Evolutionary conservation across 2,113 vertebrate species (phyloP).

Genomic region (Aldabrachelys gigantea): DNA sequence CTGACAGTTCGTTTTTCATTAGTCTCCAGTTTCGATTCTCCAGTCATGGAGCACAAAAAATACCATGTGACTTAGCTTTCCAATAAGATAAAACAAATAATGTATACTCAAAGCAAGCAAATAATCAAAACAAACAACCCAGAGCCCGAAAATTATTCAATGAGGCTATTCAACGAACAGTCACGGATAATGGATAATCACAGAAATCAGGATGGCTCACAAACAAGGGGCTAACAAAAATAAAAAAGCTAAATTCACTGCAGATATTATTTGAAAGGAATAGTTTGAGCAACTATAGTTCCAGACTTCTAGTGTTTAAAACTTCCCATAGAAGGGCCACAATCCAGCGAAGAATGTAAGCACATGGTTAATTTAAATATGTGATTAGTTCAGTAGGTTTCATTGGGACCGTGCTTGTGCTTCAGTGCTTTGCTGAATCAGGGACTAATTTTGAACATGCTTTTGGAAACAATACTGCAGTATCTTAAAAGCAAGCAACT

Average conservation of each 20-base stretch:
- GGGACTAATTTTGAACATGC: background rate
- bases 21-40: background rate
- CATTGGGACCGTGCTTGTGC: background rate
- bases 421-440: background rate
- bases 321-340: background rate
- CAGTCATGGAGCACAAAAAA: background rate
- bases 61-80: background rate
- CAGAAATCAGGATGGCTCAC: background rate
- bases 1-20: background rate
- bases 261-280: background rate
- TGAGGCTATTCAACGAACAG: background rate
- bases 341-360: background rate
- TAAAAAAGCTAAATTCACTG: background rate
- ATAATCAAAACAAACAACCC: conserved; percentile 38
- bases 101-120: conserved; percentile 30
- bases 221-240: background rate
- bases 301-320: conserved; percentile 1
- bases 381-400: background rate
- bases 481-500: background rate
- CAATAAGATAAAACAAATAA: conserved; percentile 53
- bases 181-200: conserved; percentile 22
- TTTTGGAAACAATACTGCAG: background rate
- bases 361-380: background rate
- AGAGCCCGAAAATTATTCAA: conserved; percentile 46
- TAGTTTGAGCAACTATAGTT: background rate